A percentile compares a stretch with the other conserved stretches of the same genome.
Conservation (phyloP, 2,113 vertebrate species). For the Grus americana region DNA sequence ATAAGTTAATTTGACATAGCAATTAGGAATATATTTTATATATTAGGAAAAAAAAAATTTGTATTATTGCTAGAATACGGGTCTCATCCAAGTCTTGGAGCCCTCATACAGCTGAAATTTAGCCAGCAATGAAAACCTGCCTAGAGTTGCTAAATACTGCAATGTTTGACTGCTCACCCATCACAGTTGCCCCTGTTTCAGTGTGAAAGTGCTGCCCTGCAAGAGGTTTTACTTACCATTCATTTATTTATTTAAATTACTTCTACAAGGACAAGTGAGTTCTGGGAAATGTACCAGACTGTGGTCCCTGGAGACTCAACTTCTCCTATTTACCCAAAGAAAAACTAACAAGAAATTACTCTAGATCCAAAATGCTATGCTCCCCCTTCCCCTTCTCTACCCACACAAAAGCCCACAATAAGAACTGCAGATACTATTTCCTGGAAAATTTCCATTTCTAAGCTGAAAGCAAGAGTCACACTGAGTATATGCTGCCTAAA, state of each 20-base stretch:
- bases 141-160: neutral
- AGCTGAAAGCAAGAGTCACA: neutral
- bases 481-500: neutral
- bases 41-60: neutral
- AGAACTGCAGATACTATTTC: neutral
- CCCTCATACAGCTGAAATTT: neutral
- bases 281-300: neutral
- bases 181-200: neutral
- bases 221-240: neutral
- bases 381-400: neutral
- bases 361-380: neutral
- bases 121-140: neutral
- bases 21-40: neutral
- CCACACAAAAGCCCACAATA: neutral
- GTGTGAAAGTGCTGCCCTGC: neutral
- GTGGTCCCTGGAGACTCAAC: neutral
- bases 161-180: neutral
- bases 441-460: neutral
- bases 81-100: neutral
- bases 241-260: conserved; percentile 18
- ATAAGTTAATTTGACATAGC: neutral
- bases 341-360: neutral
- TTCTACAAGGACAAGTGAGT: neutral
- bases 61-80: neutral
- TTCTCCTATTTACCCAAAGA: neutral